Percentiles rank a stretch among this genome's conserved stretches.
These are phyloP conservation scores for Acanthosepion esculentum DNA, from an alignment of 2,888 invertebrate genomes.

Conservation along the genomic window DNA sequence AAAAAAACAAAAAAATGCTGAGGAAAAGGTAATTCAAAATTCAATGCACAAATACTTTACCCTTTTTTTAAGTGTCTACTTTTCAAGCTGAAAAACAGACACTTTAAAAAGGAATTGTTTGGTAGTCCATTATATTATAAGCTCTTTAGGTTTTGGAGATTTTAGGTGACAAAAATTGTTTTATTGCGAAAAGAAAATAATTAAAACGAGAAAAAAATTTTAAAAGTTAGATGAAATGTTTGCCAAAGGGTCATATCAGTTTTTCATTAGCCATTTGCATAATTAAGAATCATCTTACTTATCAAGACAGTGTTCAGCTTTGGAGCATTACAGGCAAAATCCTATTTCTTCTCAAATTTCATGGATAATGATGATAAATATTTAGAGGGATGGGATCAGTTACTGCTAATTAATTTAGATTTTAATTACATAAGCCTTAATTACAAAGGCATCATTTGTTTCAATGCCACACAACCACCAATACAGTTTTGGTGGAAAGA, in stretches of 20 bases:
- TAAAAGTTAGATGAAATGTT: background rate
- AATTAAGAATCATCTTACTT: constrained; percentile 6
- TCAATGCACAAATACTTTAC: no score
- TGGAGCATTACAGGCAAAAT: background rate
- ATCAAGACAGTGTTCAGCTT: background rate
- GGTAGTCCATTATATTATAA: no score
- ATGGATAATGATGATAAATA: background rate
- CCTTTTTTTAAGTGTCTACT: no score
- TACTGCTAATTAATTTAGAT: background rate
- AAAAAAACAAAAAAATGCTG: no score
- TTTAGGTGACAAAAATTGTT: background rate
- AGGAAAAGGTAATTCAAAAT: no score
- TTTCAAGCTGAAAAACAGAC: no score
- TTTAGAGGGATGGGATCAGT: background rate
- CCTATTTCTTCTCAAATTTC: background rate
- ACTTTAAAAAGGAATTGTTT: no score
- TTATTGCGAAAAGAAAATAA: background rate
- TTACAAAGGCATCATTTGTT: constrained; percentile 33
- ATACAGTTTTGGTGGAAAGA: background rate
- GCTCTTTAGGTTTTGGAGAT: no score
- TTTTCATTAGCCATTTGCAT: constrained; percentile 18
- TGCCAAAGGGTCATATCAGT: background rate
- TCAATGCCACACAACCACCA: background rate
- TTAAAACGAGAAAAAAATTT: background rate
- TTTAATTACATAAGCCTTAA: constrained; percentile 8